Conservation (phyloP, 2,888 invertebrate species). For the Ischnus inquisitorius region DNA sequence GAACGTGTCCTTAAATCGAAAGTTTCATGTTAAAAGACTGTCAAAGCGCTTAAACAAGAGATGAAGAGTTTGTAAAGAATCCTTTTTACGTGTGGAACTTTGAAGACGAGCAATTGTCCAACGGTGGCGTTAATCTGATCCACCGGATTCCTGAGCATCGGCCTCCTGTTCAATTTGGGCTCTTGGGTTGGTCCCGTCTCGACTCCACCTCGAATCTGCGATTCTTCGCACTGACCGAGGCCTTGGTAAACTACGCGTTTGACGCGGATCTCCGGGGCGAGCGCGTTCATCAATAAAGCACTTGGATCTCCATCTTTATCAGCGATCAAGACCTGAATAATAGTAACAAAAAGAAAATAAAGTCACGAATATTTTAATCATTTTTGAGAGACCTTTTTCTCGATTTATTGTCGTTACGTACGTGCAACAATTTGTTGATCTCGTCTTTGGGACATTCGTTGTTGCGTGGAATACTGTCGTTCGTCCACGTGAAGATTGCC, state of each 20-base stretch:
- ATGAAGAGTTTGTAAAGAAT: not conserved
- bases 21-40: not conserved
- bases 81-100: slow-evolving; percentile 91
- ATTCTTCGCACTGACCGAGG: slow-evolving; percentile 89
- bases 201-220: slow-evolving; percentile 70
- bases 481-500: slow-evolving; percentile 93
- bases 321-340: slow-evolving; percentile 85
- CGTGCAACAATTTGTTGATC: slow-evolving; percentile 90
- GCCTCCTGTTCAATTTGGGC: slow-evolving; percentile 89
- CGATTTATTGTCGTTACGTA: slow-evolving; percentile 81
- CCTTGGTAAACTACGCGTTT: slow-evolving; percentile 89
- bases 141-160: slow-evolving; percentile 93
- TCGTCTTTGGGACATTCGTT: slow-evolving; percentile 91
- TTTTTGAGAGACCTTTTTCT: slow-evolving; percentile 3
- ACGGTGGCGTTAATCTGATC: slow-evolving; percentile 93
- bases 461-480: slow-evolving; percentile 93
- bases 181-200: slow-evolving; percentile 84
- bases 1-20: slow-evolving; percentile 91
- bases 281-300: slow-evolving; percentile 87
- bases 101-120: slow-evolving; percentile 93
- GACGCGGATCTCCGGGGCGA: slow-evolving; percentile 90
- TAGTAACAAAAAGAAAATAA: not conserved
- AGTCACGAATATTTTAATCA: not conserved
- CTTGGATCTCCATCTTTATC: slow-evolving; percentile 88
- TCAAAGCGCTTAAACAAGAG: not conserved